Base-by-base conservation (phyloP, 2,113 vertebrate species). In the Ailurus styani region DNA sequence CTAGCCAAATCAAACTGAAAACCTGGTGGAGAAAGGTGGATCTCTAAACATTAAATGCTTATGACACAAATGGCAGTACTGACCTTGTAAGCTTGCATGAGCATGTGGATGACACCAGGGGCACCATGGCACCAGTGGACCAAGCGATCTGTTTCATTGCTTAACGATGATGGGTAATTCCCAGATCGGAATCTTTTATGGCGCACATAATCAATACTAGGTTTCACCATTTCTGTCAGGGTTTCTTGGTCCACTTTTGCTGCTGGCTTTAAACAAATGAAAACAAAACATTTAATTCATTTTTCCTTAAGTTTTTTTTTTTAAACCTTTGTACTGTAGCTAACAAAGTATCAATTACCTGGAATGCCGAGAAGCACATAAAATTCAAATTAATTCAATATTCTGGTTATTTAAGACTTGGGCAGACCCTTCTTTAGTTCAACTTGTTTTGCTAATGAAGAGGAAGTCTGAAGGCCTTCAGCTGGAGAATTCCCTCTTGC, bases 101-200 rank as follows among this genome's bases (percentile, higher is more conserved):
- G 99, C 99, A 99, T 98, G 81, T 99, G 99, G 96, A 99, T 98
- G 87, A 99, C 99, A 0, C 99, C 99, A 0, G 99, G 99, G 0
- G 99, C 99, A 4, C 99, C 99, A 0, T 99, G 99, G 94, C 99
- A 99, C 99, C 99, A 99, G 95, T 99, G 99, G 8, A 99, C 99
- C 97, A 99, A 98, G 0, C 99, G 98, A 97, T 99, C 99, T 0
- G 99, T 99, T 98, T 99, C 99, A 8, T 99, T 99, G 98, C 99
- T 99, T 90, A 99, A 98, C 0, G 99, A 99, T 0, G 99, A 99
- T 0, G 99, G 99, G 90, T 99, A 99, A 97, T 99, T 99, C 73
- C 99, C 99, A 0, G 99, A 99, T 34, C 99, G 98, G 96, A 99
- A 99, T 97, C 98, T 99, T 98, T 99, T 99, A 98, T 99, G 99